These are phyloP conservation scores for Mormyrus lacerda DNA, from an alignment of 2,113 vertebrate genomes.

Conservation along the genomic window DNA sequence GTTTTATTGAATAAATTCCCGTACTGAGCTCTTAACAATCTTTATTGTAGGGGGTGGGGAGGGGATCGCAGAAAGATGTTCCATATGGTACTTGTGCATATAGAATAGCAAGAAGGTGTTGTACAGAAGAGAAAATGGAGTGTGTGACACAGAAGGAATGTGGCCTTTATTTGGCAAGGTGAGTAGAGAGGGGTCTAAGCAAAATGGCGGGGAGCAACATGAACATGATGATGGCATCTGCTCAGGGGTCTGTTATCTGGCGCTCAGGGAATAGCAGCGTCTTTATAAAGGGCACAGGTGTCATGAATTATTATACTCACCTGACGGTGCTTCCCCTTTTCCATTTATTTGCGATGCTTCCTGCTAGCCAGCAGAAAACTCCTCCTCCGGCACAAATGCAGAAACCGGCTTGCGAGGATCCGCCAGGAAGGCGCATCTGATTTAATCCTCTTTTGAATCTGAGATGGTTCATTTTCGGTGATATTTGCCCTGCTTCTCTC, in stretches of 20 bases:
- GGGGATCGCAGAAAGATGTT: background rate
- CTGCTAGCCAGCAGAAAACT: background rate
- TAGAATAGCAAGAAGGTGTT: background rate
- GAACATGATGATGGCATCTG: background rate
- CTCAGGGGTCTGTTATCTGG: background rate
- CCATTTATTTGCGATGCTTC: background rate
- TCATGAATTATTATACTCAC: background rate
- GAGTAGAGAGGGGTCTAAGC: background rate
- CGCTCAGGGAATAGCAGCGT: background rate
- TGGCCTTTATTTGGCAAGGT: background rate
- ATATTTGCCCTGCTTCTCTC: background rate
- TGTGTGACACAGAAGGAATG: background rate
- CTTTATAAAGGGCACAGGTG: background rate
- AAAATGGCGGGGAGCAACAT: background rate
- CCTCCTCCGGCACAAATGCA: background rate
- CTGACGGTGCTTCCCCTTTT: background rate
- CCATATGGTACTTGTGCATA: background rate
- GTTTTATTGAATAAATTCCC: background rate
- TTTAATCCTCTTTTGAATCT: background rate
- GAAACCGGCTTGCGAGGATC: background rate
- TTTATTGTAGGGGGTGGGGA: background rate
- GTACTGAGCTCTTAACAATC: background rate
- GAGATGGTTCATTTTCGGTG: background rate
- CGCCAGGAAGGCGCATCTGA: background rate
- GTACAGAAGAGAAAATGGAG: background rate